These are phyloP conservation scores for Bombyx mori DNA, from an alignment of 1,140 invertebrate genomes.

Conservation along the genomic window DNA sequence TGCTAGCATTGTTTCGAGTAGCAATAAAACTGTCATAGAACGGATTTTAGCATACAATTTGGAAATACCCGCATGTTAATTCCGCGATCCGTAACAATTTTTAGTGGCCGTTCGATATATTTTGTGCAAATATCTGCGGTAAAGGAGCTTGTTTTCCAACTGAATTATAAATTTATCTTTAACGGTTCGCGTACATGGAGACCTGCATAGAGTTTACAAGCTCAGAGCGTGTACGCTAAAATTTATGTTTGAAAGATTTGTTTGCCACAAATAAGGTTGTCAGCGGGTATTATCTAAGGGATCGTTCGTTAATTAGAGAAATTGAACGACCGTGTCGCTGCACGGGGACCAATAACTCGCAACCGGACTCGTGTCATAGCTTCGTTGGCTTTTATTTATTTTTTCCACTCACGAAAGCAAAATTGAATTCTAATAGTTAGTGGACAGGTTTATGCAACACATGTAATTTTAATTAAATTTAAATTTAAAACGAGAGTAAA, in stretches of 20 bases:
- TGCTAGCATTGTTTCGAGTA: slow-evolving; percentile 18
- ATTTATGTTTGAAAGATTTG: slow-evolving; percentile 70
- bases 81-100: slow-evolving; percentile 8
- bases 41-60: slow-evolving; percentile 18
- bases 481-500: too few relatives aligned
- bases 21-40: slow-evolving; percentile 32
- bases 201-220: slow-evolving; percentile 60
- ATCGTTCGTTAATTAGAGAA: slow-evolving; percentile 72
- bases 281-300: slow-evolving; percentile 63
- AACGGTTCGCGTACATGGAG: slow-evolving; percentile 33
- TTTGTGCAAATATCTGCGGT: slow-evolving; percentile 13
- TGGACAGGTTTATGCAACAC: slow-evolving; percentile 24
- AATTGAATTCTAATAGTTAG: slow-evolving; percentile 60
- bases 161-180: slow-evolving; percentile 34
- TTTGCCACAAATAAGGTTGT: slow-evolving; percentile 71
- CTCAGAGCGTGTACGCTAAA: slow-evolving; percentile 60
- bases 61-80: slow-evolving; percentile 19
- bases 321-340: slow-evolving; percentile 58
- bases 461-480: background rate
- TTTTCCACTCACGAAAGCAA: slow-evolving; percentile 66
- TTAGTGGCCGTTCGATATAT: slow-evolving; percentile 14
- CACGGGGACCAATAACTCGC: slow-evolving; percentile 67
- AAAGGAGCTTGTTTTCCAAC: slow-evolving; percentile 15
- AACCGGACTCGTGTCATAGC: slow-evolving; percentile 67
- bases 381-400: slow-evolving; percentile 63